Evolutionary conservation across 2,888 invertebrate genomes (phyloP).

Genomic region (Fabriciana adippe): DNA sequence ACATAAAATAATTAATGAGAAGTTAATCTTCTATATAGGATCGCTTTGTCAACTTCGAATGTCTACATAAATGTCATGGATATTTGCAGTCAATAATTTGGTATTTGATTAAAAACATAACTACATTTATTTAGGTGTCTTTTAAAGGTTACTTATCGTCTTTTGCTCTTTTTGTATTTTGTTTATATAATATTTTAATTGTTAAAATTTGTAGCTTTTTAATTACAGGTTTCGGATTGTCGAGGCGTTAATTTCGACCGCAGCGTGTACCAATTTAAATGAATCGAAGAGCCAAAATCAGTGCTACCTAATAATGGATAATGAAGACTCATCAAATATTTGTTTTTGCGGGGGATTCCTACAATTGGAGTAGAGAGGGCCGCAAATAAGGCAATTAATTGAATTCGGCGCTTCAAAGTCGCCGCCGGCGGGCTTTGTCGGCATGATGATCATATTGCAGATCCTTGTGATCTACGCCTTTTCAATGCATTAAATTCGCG

Average conservation of each 20-base stretch:
- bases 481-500: slow-evolving; percentile 47
- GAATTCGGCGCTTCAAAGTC: slow-evolving; percentile 79
- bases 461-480: slow-evolving; percentile 41
- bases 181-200: not conserved
- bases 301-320: slow-evolving; percentile 73
- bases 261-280: slow-evolving; percentile 20
- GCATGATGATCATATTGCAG: slow-evolving; percentile 71
- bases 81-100: no score
- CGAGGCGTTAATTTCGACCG: slow-evolving; percentile 17
- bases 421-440: slow-evolving; percentile 75
- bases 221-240: slow-evolving; percentile 15
- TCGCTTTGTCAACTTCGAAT: no score
- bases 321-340: slow-evolving; percentile 77
- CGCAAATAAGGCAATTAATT: slow-evolving; percentile 81
- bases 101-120: no score
- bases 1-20: no score
- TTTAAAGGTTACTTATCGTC: no score
- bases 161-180: not conserved
- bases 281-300: slow-evolving; percentile 50
- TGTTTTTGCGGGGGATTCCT: slow-evolving; percentile 77
- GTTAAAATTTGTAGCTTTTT: not conserved
- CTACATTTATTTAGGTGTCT: no score
- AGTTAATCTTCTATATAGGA: no score
- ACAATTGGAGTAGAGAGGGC: slow-evolving; percentile 62
- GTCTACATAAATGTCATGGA: no score